These are phyloP conservation scores for Drosophila cognata DNA, from an alignment of 2,888 invertebrate genomes.

Conservation along the genomic window DNA sequence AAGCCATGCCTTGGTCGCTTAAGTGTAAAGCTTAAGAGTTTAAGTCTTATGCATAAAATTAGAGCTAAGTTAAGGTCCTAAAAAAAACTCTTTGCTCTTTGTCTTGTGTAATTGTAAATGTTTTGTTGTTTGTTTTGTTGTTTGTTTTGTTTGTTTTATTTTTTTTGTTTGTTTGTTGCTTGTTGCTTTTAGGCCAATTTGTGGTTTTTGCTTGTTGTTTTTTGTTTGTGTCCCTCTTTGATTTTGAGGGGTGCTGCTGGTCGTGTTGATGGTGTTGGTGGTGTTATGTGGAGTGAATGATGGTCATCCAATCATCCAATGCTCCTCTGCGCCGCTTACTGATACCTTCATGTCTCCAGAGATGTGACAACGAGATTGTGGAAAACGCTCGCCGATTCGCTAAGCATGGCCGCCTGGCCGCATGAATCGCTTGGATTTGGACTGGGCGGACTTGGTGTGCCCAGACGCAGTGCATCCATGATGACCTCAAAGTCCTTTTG, in stretches of 20 bases:
- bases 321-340: slow-evolving; percentile 59
- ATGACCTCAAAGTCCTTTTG: slow-evolving; percentile 86
- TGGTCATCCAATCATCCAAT: background rate
- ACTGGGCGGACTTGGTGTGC: slow-evolving; percentile 81
- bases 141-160: slow-evolving; percentile 32
- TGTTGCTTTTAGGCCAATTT: slow-evolving; percentile 35
- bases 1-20: slow-evolving; percentile 9
- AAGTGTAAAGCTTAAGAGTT: slow-evolving; percentile 11
- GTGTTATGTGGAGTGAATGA: background rate
- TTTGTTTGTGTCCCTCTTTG: slow-evolving; percentile 12
- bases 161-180: slow-evolving; percentile 15
- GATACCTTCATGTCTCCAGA: slow-evolving; percentile 85
- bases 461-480: slow-evolving; percentile 85
- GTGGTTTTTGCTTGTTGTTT: slow-evolving; percentile 17
- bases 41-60: slow-evolving; percentile 31
- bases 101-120: slow-evolving; percentile 56
- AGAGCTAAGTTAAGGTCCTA: slow-evolving; percentile 24
- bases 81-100: slow-evolving; percentile 51
- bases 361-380: slow-evolving; percentile 85
- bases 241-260: background rate
- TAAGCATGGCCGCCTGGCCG: slow-evolving; percentile 88
- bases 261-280: background rate
- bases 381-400: slow-evolving; percentile 85
- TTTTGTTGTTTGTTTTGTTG: slow-evolving; percentile 23
- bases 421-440: slow-evolving; percentile 86